A percentile compares a stretch with the other conserved stretches of the same genome.
phyloP scores from a whole-genome alignment of 2,797 vertebrate species.

The Picus viridis region DNA sequence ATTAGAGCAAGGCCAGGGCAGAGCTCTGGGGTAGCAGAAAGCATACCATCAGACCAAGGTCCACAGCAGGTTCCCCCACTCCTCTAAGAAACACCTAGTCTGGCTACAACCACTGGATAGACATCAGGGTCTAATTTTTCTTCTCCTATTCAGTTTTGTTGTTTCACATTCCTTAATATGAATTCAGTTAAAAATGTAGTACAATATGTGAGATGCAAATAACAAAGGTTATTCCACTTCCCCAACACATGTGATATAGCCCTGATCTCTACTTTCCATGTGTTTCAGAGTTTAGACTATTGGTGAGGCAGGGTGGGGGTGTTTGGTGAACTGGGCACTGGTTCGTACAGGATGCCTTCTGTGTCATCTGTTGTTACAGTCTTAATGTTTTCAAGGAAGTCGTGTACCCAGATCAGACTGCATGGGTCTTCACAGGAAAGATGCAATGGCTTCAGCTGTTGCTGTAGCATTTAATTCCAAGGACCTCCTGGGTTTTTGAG shows the following conservation, averaged over 20 bases:
- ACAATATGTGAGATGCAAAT: neutral
- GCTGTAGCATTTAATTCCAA: neutral
- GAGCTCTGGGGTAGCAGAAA: neutral
- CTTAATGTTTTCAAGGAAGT: neutral
- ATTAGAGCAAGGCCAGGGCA: neutral
- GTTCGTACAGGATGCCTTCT: neutral
- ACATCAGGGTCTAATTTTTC: neutral
- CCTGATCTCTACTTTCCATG: neutral
- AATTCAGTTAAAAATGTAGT: neutral
- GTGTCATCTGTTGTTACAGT: neutral
- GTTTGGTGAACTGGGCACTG: neutral
- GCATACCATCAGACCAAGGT: neutral
- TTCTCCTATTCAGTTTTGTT: neutral
- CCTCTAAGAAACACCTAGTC: neutral
- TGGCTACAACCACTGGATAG: neutral
- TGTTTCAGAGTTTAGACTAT: neutral
- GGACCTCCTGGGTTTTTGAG: neutral
- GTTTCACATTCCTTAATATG: neutral
- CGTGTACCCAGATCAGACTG: neutral
- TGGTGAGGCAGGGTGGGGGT: accelerated
- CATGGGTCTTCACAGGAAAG: neutral
- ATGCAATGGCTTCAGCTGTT: neutral
- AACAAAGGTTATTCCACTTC: neutral
- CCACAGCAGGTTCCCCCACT: neutral
- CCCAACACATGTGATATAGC: neutral